Conservation (phyloP, 1,140 invertebrate genomes). For the Bombus sylvicola region DNA sequence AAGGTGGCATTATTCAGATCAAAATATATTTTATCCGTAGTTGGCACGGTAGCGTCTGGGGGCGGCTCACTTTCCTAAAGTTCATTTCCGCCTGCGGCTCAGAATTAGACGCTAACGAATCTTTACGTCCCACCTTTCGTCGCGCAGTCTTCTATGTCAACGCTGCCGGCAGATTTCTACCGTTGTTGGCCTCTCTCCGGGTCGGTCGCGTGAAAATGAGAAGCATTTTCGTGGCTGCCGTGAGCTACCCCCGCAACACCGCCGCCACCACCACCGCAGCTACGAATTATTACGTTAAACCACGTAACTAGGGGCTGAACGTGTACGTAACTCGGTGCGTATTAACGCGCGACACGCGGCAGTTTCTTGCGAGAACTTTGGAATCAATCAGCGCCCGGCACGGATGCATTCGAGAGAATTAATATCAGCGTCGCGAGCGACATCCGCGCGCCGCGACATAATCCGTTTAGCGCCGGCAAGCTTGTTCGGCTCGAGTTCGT, state of each 20-base stretch:
- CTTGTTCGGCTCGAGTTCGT: slow-evolving; percentile 41
- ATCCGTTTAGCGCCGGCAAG: slow-evolving; percentile 59
- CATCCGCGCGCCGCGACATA: slow-evolving; percentile 65
- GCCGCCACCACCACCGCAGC: not conserved
- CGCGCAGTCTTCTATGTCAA: slow-evolving; percentile 57
- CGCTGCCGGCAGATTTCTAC: slow-evolving; percentile 58
- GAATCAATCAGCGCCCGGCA: slow-evolving; percentile 68
- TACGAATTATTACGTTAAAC: slow-evolving; percentile 69
- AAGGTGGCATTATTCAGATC: slow-evolving; percentile 40
- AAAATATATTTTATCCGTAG: slow-evolving; percentile 45
- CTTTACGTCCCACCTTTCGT: slow-evolving; percentile 62
- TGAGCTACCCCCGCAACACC: slow-evolving; percentile 12
- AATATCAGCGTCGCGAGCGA: slow-evolving; percentile 67
- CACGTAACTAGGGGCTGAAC: slow-evolving; percentile 68
- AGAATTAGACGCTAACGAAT: slow-evolving; percentile 69
- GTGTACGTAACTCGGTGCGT: slow-evolving; percentile 67
- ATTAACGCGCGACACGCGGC: slow-evolving; percentile 61
- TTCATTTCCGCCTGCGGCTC: slow-evolving; percentile 49
- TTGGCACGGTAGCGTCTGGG: slow-evolving; percentile 21
- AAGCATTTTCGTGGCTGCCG: slow-evolving; percentile 62
- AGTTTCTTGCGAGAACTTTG: slow-evolving; percentile 69
- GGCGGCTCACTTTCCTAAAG: slow-evolving; percentile 40
- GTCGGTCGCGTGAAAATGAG: slow-evolving; percentile 59
- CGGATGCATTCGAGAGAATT: slow-evolving; percentile 70
- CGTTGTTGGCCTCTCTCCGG: slow-evolving; percentile 50